Evolutionary conservation across 2,888 invertebrate species (phyloP), one percentile per base, ranked within the genome.

Genomic region (Salpingus planirostris): DNA sequence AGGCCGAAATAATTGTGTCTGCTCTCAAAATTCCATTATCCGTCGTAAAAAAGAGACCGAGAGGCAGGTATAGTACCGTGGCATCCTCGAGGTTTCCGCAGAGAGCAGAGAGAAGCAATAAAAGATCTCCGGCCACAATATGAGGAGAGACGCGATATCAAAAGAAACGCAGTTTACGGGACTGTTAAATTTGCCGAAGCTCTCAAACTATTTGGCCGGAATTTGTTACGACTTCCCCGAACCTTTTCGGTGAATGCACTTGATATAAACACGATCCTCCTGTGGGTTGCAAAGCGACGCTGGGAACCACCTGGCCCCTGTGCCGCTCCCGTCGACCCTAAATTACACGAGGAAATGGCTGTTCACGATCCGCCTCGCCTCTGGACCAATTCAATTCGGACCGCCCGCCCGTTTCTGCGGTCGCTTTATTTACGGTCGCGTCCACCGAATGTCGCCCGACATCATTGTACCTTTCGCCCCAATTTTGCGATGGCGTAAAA

Each of bases 271-370:
- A 51, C 46, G 52, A 49, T 52, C 46, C 50, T n/a, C 50, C 47
- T 46, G 53, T 42, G 52, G 54, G 44, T 42, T 34, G 42, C 44
- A 45, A 45, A 45, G 44, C 48, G 52, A 45, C 40, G 51, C 41
- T 42, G 46, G 40, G 44, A 36, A 33, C 44, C 50, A 52, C 52
- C 49, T 52, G 50, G 46, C 54, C 49, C 49, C 47, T n/a, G 40
- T 44, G 50, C 52, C 49, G 50, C 48, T 44, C 54, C 49, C 49
- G 44, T 42, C 44, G 50, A 46, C 52, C 53, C 54, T 55, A 54
- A 55, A 57, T 57, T 56, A 57, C 55, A 52, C 43, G 49, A 53
- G 54, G 54, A 57, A 57, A 57, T 57, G 48, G 55, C 53, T 54
- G 55, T 55, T 57, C 56, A 52, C 54, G 52, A 54, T 53, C 52